Conservation (phyloP, 2,888 invertebrate genomes). For the Lasioglossum vierecki region DNA sequence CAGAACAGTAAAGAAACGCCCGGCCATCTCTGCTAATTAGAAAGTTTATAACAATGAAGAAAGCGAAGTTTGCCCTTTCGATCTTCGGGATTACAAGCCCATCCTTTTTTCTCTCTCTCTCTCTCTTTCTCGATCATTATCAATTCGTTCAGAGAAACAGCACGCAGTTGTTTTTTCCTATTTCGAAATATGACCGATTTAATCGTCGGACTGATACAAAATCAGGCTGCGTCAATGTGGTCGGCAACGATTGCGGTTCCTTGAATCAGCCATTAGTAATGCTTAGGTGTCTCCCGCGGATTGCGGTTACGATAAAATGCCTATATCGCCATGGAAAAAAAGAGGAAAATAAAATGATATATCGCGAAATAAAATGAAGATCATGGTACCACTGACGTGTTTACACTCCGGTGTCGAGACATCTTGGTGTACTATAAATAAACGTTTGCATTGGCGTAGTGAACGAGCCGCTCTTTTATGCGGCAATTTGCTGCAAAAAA, state of each 20-base stretch:
- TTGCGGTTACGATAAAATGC: slow-evolving; percentile 45
- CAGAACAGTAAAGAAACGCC: not conserved
- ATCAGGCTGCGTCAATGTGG: slow-evolving; percentile 17
- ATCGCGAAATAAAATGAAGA: slow-evolving; percentile 59
- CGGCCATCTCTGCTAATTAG: not conserved
- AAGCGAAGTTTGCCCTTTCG: not conserved
- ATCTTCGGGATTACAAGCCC: not conserved
- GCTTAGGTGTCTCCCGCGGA: slow-evolving; percentile 17
- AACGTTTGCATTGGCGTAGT: slow-evolving; percentile 64
- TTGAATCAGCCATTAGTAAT: slow-evolving; percentile 43
- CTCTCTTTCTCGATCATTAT: not conserved
- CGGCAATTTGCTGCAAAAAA: not conserved
- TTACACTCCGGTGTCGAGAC: slow-evolving; percentile 60
- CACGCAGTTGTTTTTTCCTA: not conserved
- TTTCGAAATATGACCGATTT: slow-evolving; percentile 21
- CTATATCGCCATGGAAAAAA: slow-evolving; percentile 28
- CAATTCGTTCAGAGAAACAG: not conserved
- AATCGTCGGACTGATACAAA: slow-evolving; percentile 10
- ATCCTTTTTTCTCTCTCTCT: not conserved
- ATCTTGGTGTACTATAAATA: slow-evolving; percentile 67
- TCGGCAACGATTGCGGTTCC: slow-evolving; percentile 28
- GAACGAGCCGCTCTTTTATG: slow-evolving; percentile 9
- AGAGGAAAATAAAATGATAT: slow-evolving; percentile 21
- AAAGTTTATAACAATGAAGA: not conserved
- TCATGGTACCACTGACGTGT: slow-evolving; percentile 62